These are phyloP conservation scores for Buphagus erythrorhynchus DNA, from an alignment of 2,797 vertebrate species.

Conservation along the genomic window DNA sequence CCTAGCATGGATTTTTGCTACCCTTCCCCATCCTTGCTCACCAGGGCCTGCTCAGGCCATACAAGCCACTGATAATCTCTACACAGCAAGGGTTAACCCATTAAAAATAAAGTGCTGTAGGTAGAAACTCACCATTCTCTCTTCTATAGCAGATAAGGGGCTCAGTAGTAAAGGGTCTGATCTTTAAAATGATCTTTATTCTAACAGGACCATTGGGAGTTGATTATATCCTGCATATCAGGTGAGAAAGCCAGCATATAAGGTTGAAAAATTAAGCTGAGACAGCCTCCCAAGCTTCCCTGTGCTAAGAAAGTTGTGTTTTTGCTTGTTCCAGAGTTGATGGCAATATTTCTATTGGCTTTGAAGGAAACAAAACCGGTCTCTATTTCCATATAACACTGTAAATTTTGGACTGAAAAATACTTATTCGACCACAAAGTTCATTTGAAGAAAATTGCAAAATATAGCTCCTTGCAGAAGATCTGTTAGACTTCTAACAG, in stretches of 20 bases:
- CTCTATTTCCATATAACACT: neutral
- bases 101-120: neutral
- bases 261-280: neutral
- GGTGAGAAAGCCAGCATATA: neutral
- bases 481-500: neutral
- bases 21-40: neutral
- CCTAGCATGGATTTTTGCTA: neutral
- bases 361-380: neutral
- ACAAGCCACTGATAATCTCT: neutral
- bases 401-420: neutral
- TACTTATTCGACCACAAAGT: neutral
- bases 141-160: neutral
- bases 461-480: neutral
- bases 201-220: neutral
- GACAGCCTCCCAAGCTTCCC: neutral
- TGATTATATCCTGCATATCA: neutral
- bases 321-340: neutral
- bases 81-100: neutral
- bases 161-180: neutral
- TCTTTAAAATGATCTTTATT: neutral
- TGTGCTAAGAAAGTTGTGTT: neutral
- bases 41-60: neutral
- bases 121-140: neutral
- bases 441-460: neutral
- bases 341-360: neutral